A percentile compares a stretch with the other conserved stretches of the same genome.
Evolutionary conservation across 2,113 vertebrate genomes (phyloP).

Genomic region (Todiramphus saurophagus): DNA sequence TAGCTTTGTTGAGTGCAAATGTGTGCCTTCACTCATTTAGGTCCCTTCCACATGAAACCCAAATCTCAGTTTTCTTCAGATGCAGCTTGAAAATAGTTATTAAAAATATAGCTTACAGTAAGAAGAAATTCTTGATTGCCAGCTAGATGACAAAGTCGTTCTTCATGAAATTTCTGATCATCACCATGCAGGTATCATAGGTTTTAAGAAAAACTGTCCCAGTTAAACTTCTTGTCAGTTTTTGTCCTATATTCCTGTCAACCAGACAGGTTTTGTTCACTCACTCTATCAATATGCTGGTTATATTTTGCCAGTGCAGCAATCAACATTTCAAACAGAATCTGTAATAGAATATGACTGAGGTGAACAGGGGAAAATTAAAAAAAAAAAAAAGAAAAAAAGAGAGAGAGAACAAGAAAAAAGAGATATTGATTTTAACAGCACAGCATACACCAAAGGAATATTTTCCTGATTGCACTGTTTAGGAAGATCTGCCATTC

Average conservation of each 20-base stretch:
- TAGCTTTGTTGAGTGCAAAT: not conserved
- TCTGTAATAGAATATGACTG: not conserved
- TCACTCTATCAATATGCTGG: not conserved
- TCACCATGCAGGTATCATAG: not conserved
- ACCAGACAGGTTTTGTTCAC: not conserved
- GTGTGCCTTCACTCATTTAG: not conserved
- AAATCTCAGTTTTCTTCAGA: not conserved
- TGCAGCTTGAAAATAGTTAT: not conserved
- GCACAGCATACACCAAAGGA: not conserved
- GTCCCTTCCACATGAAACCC: not conserved
- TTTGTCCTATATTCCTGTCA: not conserved
- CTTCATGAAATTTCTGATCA: not conserved
- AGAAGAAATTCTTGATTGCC: not conserved
- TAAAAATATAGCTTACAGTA: not conserved
- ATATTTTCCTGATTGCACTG: not conserved
- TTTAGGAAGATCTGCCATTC: not conserved
- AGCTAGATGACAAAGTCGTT: not conserved
- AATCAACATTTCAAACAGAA: not conserved
- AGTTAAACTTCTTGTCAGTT: not conserved
- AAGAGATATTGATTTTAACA: not conserved
- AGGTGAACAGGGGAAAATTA: not conserved
- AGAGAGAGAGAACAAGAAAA: not conserved
- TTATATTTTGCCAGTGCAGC: not conserved
- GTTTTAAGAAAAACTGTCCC: not conserved
- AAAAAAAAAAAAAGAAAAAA: not conserved